Evolutionary conservation across 1,140 invertebrate species (phyloP), one percentile per base, ranked within the genome.

Genomic region (Hormaphis cornu): DNA sequence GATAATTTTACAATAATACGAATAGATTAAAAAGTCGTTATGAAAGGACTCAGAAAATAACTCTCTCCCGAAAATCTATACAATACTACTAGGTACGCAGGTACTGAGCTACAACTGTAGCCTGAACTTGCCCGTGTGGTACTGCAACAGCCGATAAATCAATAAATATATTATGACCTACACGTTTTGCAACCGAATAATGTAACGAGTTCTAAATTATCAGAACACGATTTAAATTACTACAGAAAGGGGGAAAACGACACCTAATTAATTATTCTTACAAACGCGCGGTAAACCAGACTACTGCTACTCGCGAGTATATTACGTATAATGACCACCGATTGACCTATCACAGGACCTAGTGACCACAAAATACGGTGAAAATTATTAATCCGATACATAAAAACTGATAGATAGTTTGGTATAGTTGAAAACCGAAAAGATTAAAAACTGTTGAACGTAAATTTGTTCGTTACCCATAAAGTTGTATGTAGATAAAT

Each of bases 211-310:
- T 48, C 10, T 9, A 66, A 66, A 50, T 35, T 22, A 50, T 30
- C n/a, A 24, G 28, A 30, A 66, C 61, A 66, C 44, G 61, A 66
- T 50, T 30, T 24, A 20, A 66, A 66, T 30, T 58, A 48, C 5
- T 16, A 24, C 16, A 8, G 18, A 63, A 63, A 63, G 30, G 18
- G 24, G 10, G 59, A 44, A 48, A 63, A 63, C 40, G 30, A 24
- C n/a, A n/a, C 18, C 59, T 48, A 46, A 63, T 63, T 63, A 66
- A 35, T 46, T 50, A 50, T 50, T 50, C 48, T 50, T 66, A 50
- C 28, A 50, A 66, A 33, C 9, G n/a, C n/a, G n/a, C n/a, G n/a
- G n/a, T n/a, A n/a, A n/a, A n/a, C n/a, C n/a, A n/a, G n/a, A n/a
- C n/a, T n/a, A n/a, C 18, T 46, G 12, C 6, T 5, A 46, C 42